Percentiles rank a stretch among this genome's conserved stretches.
Conservation (phyloP, 2,888 invertebrate species). For the Harpalus rubripes region DNA sequence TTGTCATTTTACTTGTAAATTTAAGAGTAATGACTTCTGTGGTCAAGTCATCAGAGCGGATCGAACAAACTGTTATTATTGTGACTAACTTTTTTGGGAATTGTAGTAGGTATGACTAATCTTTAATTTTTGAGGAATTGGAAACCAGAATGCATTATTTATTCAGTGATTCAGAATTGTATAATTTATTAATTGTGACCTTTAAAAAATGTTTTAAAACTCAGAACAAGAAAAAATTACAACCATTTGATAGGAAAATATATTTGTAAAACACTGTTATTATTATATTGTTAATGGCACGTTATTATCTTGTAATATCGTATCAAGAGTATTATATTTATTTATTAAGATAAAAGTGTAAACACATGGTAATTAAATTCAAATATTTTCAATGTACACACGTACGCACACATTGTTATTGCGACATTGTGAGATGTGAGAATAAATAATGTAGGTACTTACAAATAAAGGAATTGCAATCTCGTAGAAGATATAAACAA, state of each 20-base stretch:
- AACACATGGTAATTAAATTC: constrained; percentile 38
- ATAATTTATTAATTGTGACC: constrained; percentile 27
- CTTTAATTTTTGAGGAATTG: neutral
- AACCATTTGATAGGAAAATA: too few relatives aligned
- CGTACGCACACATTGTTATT: constrained; percentile 14
- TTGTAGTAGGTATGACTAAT: constrained; percentile 34
- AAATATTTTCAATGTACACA: constrained; percentile 37
- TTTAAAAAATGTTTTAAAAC: neutral
- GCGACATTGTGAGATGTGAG: constrained; percentile 31
- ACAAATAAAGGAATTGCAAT: constrained; percentile 21
- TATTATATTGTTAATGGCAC: constrained; percentile 6
- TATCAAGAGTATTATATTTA: constrained; percentile 8
- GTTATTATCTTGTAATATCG: constrained; percentile 30
- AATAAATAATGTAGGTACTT: constrained; percentile 29
- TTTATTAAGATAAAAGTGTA: constrained; percentile 10
- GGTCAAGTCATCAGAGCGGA: constrained; percentile 18
- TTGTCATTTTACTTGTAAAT: constrained; percentile 6
- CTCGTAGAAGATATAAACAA: neutral
- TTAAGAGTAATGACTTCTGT: constrained; percentile 13
- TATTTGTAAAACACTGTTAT: neutral
- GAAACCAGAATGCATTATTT: constrained; percentile 11
- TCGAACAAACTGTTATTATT: constrained; percentile 2
- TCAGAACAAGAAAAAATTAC: neutral
- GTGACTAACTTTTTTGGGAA: constrained; percentile 38
- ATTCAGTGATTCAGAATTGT: constrained; percentile 27